phyloP scores from a whole-genome alignment of 1,140 invertebrate genomes.

The Drosophila nasuta region DNA sequence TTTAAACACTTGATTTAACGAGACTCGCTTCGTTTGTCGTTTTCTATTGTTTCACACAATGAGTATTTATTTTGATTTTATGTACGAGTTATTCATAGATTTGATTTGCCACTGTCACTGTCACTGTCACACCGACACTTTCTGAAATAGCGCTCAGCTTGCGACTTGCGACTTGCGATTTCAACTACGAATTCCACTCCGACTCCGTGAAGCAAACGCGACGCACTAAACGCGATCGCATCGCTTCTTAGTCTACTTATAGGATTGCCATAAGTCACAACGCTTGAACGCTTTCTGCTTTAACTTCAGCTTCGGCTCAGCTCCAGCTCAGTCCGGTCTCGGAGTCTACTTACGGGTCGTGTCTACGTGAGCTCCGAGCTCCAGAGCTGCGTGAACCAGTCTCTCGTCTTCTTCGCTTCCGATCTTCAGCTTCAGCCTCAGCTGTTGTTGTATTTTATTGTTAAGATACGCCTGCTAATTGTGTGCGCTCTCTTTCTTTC shows the following conservation, averaged over 20 bases:
- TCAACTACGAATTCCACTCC: background rate
- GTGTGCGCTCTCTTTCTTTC: conserved; percentile 6
- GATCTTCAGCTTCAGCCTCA: background rate
- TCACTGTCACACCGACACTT: too few species aligned
- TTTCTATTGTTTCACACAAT: conserved; percentile 61
- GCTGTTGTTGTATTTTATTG: conserved; percentile 59
- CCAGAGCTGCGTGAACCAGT: background rate
- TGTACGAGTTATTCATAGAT: conserved; percentile 6
- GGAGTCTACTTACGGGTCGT: background rate
- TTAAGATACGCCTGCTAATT: conserved; percentile 70
- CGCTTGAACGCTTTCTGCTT: conserved; percentile 4
- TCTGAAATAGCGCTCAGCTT: too few species aligned
- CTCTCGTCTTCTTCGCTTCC: background rate
- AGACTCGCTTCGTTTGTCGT: conserved; percentile 4
- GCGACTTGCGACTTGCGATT: background rate
- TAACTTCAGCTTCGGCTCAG: background rate
- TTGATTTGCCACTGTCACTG: conserved; percentile 32
- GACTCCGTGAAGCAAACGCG: conserved; percentile 66
- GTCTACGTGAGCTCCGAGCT: conserved; percentile 16
- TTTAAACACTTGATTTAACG: conserved; percentile 15
- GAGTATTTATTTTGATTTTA: background rate
- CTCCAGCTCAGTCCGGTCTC: conserved; percentile 2
- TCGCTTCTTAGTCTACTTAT: conserved; percentile 81
- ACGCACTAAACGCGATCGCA: conserved; percentile 78
- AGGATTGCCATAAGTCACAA: conserved; percentile 36